Percentiles rank a stretch among this genome's conserved stretches.
Conservation (phyloP, 35 echinoderm and acorn worm species). For the Amphiura filiformis region DNA sequence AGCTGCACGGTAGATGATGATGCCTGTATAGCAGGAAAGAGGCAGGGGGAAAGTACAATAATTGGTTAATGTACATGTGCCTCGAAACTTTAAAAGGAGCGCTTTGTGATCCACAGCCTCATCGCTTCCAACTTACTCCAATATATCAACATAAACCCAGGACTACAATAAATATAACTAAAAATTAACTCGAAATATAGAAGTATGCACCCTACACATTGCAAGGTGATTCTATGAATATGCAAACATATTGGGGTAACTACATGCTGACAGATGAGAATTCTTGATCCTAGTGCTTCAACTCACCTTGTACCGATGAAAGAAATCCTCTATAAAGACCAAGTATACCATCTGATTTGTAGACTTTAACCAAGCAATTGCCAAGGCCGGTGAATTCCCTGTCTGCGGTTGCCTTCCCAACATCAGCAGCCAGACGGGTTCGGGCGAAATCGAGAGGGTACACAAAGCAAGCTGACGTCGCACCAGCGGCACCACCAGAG, state of each 20-base stretch:
- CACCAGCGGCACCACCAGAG: slow-evolving; percentile 97
- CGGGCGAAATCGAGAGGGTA: slow-evolving; percentile 97
- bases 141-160: too few species aligned
- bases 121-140: too few species aligned
- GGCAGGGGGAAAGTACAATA: not conserved
- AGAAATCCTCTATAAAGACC: slow-evolving; percentile 90
- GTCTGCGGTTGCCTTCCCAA: slow-evolving; percentile 63
- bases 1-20: slow-evolving; percentile 99
- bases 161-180: not conserved
- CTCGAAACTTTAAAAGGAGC: too few species aligned
- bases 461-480: slow-evolving; percentile 91
- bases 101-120: too few species aligned
- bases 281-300: not conserved
- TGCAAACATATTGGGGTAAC: not conserved
- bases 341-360: slow-evolving; percentile 83
- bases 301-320: slow-evolving; percentile 76
- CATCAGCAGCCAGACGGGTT: slow-evolving; percentile 93
- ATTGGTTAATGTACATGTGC: too few species aligned
- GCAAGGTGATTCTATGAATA: not conserved
- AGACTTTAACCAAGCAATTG: slow-evolving; percentile 76
- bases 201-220: not conserved
- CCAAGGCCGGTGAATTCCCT: slow-evolving; percentile 87
- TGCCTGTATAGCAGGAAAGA: slow-evolving; percentile 16
- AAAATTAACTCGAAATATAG: not conserved
- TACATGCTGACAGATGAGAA: not conserved